Evolutionary conservation across 2,888 invertebrate species (phyloP).

Genomic region (Abrostola triplasia): DNA sequence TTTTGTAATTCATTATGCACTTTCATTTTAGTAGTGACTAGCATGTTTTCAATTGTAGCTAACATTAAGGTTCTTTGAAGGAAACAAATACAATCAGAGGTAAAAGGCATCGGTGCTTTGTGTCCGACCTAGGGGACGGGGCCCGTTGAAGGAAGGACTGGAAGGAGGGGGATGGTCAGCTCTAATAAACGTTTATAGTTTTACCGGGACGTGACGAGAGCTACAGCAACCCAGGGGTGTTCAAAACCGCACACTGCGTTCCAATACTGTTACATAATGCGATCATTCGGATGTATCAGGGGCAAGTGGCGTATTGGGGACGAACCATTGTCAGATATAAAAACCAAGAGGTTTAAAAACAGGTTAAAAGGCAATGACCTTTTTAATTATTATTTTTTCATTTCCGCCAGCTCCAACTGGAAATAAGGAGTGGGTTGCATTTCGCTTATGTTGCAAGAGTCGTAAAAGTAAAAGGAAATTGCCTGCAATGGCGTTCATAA

Average conservation of each 20-base stretch:
- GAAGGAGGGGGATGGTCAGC: constrained; percentile 6
- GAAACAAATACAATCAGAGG: constrained; percentile 35
- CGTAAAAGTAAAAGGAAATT: constrained; percentile 2
- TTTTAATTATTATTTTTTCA: constrained; percentile 15
- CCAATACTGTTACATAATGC: constrained; percentile 27
- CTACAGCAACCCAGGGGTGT: constrained; percentile 29
- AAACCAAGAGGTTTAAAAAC: constrained; percentile 7
- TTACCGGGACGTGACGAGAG: constrained; percentile 40
- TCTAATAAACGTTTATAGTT: constrained; percentile 48
- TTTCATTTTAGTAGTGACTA: constrained; percentile 16
- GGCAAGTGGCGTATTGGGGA: constrained; percentile 19
- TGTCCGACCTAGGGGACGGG: constrained; percentile 14
- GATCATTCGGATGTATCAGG: constrained; percentile 39
- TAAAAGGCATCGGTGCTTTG: constrained; percentile 31
- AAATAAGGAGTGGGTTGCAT: background rate
- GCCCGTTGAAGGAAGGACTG: background rate
- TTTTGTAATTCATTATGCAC: constrained; percentile 16
- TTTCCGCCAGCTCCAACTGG: background rate
- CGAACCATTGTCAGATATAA: constrained; percentile 17
- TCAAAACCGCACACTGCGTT: constrained; percentile 22
- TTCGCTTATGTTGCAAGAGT: background rate
- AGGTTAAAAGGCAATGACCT: background rate
- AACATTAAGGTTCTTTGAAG: constrained; percentile 8
- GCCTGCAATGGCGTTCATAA: background rate
- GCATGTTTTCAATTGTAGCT: constrained; percentile 6